Conservation (phyloP, 2,797 vertebrate species). For the Malacoraja senta region DNA sequence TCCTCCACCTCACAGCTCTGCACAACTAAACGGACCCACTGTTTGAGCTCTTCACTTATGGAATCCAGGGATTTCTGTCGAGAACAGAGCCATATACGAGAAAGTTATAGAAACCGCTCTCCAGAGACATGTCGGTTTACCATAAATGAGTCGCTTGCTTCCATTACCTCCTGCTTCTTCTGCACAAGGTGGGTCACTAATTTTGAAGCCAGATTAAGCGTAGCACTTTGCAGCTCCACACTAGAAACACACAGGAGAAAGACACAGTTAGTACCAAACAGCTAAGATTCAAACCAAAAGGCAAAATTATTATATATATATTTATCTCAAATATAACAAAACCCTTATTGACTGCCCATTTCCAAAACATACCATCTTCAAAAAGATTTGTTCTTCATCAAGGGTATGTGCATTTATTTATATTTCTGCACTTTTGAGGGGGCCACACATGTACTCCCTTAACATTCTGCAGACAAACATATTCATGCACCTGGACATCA, state of each 20-base stretch:
- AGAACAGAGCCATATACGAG: constrained; percentile 6
- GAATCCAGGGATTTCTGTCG: constrained; percentile 33
- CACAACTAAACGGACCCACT: constrained; percentile 70
- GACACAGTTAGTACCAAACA: constrained; percentile 1
- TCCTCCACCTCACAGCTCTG: constrained; percentile 71
- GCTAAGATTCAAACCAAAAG: neutral
- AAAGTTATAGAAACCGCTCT: neutral
- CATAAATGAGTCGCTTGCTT: neutral
- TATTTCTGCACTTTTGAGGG: too few species aligned
- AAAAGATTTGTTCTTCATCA: neutral
- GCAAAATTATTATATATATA: neutral
- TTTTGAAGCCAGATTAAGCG: constrained; percentile 70
- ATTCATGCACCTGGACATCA: too few species aligned
- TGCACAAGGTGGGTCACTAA: constrained; percentile 62
- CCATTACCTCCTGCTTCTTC: constrained; percentile 66
- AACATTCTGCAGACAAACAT: too few species aligned
- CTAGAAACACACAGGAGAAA: constrained; percentile 59
- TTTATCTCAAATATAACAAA: neutral
- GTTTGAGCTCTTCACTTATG: constrained; percentile 50
- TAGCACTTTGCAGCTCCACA: constrained; percentile 72
- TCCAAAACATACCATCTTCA: neutral
- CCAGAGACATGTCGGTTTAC: neutral
- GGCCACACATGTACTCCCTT: too few species aligned
- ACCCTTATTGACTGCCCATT: neutral
- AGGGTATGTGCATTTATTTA: too few species aligned